Evolutionary conservation across 2,113 vertebrate species (phyloP).

Genomic region (Theropithecus gelada): DNA sequence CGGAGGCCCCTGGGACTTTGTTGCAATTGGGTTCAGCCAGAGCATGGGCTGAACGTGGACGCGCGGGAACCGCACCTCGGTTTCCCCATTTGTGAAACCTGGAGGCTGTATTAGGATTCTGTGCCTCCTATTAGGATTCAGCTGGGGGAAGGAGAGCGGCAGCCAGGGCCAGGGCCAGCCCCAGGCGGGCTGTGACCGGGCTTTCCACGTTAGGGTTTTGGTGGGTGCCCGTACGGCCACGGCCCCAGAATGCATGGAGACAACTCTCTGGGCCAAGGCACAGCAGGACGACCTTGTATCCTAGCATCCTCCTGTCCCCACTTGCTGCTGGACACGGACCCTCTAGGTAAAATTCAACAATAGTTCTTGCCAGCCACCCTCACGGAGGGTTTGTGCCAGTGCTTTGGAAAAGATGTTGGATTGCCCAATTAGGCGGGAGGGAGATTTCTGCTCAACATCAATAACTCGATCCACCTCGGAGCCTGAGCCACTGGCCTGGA

Average conservation of each 20-base stretch:
- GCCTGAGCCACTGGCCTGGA: background rate
- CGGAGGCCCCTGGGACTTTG: background rate
- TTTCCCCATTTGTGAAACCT: background rate
- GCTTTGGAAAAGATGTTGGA: background rate
- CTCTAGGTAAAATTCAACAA: background rate
- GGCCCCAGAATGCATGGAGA: background rate
- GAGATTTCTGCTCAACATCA: background rate
- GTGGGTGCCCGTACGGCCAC: background rate
- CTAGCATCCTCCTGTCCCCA: background rate
- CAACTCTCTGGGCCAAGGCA: background rate
- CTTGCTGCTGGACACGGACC: background rate
- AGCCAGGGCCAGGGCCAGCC: background rate
- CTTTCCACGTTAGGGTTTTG: accelerated
- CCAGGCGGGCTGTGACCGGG: background rate
- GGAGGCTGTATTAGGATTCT: background rate
- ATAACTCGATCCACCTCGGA: background rate
- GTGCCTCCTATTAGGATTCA: background rate
- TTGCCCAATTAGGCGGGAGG: background rate
- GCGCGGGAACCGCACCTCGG: background rate
- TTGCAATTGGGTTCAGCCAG: background rate
- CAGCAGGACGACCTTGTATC: background rate
- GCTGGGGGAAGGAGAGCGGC: background rate
- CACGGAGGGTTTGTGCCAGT: background rate
- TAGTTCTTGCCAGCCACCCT: background rate
- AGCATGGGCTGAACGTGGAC: background rate